phyloP scores from a whole-genome alignment of 2,113 vertebrate species.

The Bambusicola thoracicus region DNA sequence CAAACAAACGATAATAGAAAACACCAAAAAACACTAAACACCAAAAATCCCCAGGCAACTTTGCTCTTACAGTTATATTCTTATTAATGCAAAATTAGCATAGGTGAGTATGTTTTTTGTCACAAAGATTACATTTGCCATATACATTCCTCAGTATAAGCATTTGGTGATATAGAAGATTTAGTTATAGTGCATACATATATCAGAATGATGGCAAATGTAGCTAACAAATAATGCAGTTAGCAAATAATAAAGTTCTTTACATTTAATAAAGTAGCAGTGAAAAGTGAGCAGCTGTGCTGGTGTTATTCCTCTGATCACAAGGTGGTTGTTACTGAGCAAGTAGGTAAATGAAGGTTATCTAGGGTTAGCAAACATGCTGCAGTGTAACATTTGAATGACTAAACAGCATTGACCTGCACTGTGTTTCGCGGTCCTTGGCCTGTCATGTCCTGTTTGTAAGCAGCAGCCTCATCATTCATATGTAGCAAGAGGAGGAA shows the following conservation, averaged over 20 bases:
- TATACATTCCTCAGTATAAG: not conserved
- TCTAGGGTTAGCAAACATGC: not conserved
- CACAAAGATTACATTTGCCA: not conserved
- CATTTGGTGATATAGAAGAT: not conserved
- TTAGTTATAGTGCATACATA: not conserved
- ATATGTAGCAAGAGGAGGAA: not conserved
- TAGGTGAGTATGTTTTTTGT: not conserved
- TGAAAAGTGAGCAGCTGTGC: constrained; percentile 29
- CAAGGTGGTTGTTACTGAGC: constrained; percentile 8
- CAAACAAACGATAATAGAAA: not conserved
- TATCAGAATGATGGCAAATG: constrained; percentile 9
- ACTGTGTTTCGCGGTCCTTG: not conserved
- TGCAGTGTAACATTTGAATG: not conserved
- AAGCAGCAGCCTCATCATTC: constrained; percentile 10
- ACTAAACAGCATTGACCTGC: not conserved
- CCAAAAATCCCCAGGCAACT: rapidly evolving
- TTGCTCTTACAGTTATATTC: not conserved
- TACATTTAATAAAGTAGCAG: not conserved
- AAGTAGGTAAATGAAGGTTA: constrained; percentile 56
- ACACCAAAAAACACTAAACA: not conserved
- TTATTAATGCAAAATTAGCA: not conserved
- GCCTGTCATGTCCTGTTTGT: not conserved
- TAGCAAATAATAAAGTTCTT: constrained; percentile 30
- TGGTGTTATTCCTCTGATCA: constrained; percentile 32
- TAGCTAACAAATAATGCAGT: not conserved